Conservation (phyloP, 2,888 invertebrate genomes). For the Schizaphis graminum region DNA sequence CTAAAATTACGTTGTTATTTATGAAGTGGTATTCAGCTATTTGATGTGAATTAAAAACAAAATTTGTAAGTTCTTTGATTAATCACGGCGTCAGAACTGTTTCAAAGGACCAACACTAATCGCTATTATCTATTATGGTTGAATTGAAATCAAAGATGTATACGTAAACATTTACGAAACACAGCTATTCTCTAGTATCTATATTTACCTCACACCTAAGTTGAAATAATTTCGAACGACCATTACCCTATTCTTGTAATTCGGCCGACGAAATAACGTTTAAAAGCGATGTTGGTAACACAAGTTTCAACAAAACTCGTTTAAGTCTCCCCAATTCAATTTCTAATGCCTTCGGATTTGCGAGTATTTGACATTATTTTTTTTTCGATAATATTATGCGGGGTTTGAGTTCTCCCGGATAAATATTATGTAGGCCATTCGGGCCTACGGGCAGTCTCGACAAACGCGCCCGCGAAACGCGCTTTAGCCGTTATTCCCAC, state of each 20-base stretch:
- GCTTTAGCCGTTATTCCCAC: background rate
- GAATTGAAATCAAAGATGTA: background rate
- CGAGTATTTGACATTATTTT: background rate
- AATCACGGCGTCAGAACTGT: background rate
- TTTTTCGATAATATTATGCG: background rate
- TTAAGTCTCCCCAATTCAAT: background rate
- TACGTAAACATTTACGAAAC: background rate
- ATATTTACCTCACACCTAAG: background rate
- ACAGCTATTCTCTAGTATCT: background rate
- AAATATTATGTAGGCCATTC: constrained; percentile 2
- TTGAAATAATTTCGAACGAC: background rate
- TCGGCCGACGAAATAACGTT: no score
- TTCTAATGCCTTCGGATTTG: background rate
- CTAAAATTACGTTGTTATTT: background rate
- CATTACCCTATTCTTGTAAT: no score
- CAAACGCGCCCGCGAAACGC: background rate
- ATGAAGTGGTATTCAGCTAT: background rate
- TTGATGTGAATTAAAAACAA: background rate
- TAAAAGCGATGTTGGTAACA: background rate
- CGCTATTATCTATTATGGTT: background rate
- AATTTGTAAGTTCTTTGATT: background rate
- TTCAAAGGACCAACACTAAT: background rate
- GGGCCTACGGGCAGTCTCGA: constrained; percentile 2
- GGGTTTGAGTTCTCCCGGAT: background rate
- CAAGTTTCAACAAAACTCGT: background rate